phyloP scores from a whole-genome alignment of 2,888 invertebrate species.

The Ophion obscuratus region DNA sequence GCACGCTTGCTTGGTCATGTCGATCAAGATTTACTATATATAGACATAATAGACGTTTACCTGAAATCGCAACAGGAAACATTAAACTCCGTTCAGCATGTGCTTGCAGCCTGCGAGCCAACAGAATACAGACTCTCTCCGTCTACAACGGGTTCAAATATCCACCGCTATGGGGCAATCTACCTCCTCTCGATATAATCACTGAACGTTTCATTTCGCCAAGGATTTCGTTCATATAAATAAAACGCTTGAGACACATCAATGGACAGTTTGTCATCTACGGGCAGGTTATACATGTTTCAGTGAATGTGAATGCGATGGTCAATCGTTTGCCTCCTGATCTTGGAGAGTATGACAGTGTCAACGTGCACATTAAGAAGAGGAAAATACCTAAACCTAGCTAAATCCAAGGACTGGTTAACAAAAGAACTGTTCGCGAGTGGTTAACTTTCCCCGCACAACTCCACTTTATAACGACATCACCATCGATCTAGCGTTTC shows the following conservation, averaged over 20 bases:
- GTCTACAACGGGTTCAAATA: slow-evolving; percentile 58
- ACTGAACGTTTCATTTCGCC: slow-evolving; percentile 72
- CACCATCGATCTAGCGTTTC: slow-evolving; percentile 18
- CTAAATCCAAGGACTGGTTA: slow-evolving; percentile 14
- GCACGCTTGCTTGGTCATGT: not conserved
- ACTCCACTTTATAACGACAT: slow-evolving; percentile 40
- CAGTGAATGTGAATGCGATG: slow-evolving; percentile 71
- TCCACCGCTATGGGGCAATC: slow-evolving; percentile 40
- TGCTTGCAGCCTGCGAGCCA: slow-evolving; percentile 9
- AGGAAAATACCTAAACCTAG: slow-evolving; percentile 68
- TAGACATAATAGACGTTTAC: slow-evolving; percentile 40
- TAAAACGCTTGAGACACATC: slow-evolving; percentile 71
- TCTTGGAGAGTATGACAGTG: slow-evolving; percentile 72
- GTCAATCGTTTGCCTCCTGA: slow-evolving; percentile 66
- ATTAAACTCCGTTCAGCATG: slow-evolving; percentile 41
- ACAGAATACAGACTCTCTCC: slow-evolving; percentile 34
- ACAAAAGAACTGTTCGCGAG: slow-evolving; percentile 17
- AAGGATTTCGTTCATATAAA: slow-evolving; percentile 25
- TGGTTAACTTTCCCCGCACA: slow-evolving; percentile 30
- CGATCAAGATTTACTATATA: slow-evolving; percentile 20
- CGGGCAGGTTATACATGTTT: slow-evolving; percentile 76
- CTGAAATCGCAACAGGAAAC: slow-evolving; percentile 16
- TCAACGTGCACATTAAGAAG: slow-evolving; percentile 72
- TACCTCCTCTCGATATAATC: slow-evolving; percentile 69
- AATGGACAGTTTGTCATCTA: slow-evolving; percentile 72